These are phyloP conservation scores for Turritopsis dohrnii DNA, from an alignment of 30 jellyfish, hydroid and myxozoan species.

Conservation along the genomic window DNA sequence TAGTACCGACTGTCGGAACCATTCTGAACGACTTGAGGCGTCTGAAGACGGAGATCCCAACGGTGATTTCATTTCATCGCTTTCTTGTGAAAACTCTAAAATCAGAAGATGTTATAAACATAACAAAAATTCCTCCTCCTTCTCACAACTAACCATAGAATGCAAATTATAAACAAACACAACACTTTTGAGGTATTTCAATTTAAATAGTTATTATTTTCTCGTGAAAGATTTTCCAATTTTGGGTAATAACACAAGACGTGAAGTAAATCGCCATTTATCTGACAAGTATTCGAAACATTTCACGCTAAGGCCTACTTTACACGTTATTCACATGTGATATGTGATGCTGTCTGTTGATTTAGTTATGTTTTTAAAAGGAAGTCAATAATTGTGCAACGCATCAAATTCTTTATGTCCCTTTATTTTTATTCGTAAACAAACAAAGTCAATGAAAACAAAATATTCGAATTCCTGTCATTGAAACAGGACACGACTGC, in stretches of 20 bases:
- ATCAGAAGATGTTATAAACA: background rate
- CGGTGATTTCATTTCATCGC: constrained; percentile 1
- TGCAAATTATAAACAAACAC: background rate
- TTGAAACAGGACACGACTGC: too few relatives aligned
- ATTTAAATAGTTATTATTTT: background rate
- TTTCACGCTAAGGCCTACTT: background rate
- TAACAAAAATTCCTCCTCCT: background rate
- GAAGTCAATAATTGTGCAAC: background rate
- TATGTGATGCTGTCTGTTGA: background rate
- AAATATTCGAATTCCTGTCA: background rate
- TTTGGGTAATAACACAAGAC: background rate
- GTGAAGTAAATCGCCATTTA: background rate
- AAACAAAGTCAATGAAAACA: background rate
- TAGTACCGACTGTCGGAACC: constrained; percentile 77
- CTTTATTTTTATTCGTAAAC: background rate
- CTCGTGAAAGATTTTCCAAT: background rate
- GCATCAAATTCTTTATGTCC: background rate
- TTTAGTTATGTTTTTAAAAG: background rate
- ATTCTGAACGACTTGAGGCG: constrained; percentile 40
- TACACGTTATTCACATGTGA: background rate
- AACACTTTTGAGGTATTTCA: too few relatives aligned
- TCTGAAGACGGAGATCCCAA: constrained; percentile 4
- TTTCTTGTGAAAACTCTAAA: constrained; percentile 9
- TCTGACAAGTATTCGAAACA: background rate
- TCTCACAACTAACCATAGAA: background rate